Conservation (phyloP, 1,140 invertebrate genomes). For the Heliconius nattereri region DNA sequence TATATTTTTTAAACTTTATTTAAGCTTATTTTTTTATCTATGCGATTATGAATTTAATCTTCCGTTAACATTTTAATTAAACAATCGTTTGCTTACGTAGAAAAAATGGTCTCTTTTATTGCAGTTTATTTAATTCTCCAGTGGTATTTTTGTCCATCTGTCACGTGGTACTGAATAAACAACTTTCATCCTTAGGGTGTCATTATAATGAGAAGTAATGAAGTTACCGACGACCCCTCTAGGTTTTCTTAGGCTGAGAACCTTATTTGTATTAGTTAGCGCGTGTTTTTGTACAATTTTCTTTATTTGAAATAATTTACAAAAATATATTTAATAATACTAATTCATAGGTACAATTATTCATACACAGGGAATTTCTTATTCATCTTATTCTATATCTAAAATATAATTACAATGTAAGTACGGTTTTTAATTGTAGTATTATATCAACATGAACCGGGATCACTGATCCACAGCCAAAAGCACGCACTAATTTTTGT, state of each 20-base stretch:
- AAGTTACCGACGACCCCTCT: constrained; percentile 61
- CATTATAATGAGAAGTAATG: constrained; percentile 78
- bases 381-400: no score
- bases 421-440: no score
- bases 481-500: no score
- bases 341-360: neutral
- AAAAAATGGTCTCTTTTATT: constrained; percentile 11
- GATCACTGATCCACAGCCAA: no score
- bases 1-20: neutral
- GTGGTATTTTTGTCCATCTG: constrained; percentile 65
- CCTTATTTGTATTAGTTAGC: constrained; percentile 77
- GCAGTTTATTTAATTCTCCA: constrained; percentile 47
- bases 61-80: neutral
- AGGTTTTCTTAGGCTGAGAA: constrained; percentile 73
- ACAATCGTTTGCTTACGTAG: neutral
- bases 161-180: constrained; percentile 70
- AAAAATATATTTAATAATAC: neutral
- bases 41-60: neutral
- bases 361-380: neutral
- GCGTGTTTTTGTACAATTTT: constrained; percentile 66
- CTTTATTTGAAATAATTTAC: constrained; percentile 36
- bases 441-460: no score
- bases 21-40: neutral
- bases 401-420: no score
- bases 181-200: constrained; percentile 71